Evolutionary conservation across 2,113 vertebrate genomes (phyloP).

Genomic region (Paratilapia polleni): DNA sequence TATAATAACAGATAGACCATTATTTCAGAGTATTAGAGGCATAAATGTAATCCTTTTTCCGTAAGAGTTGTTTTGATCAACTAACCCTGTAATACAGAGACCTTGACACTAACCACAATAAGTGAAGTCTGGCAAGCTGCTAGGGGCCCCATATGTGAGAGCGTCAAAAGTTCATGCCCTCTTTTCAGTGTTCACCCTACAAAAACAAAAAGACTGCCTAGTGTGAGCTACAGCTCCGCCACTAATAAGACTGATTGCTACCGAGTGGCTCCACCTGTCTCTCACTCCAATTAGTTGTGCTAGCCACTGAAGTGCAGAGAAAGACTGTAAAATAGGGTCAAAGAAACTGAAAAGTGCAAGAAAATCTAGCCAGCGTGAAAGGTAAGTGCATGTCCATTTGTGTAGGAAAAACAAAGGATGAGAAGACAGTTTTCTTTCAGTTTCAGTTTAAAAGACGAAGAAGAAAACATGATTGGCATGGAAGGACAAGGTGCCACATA

Average conservation of each 20-base stretch:
- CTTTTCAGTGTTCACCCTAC: slow-evolving; percentile 83
- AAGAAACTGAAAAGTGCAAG: slow-evolving; percentile 8
- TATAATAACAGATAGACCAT: not conserved
- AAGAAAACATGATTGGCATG: not conserved
- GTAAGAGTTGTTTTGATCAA: slow-evolving; percentile 6
- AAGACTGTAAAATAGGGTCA: slow-evolving; percentile 6
- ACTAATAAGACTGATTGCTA: slow-evolving; percentile 89
- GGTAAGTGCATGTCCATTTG: not conserved
- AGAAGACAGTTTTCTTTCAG: not conserved
- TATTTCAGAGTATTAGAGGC: not conserved
- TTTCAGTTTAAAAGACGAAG: not conserved
- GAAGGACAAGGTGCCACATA: not conserved
- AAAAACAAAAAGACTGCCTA: slow-evolving; percentile 87
- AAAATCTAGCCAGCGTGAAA: slow-evolving; percentile 12
- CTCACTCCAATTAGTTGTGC: slow-evolving; percentile 86
- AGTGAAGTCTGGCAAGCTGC: slow-evolving; percentile 28
- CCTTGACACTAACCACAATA: slow-evolving; percentile 39
- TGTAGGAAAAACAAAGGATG: not conserved
- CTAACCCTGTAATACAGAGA: not conserved
- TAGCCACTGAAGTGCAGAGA: slow-evolving; percentile 75
- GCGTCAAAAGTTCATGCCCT: slow-evolving; percentile 84
- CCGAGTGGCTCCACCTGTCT: slow-evolving; percentile 86
- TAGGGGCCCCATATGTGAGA: slow-evolving; percentile 42
- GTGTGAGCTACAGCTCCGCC: slow-evolving; percentile 47
- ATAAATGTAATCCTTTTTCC: not conserved